A percentile compares a stretch with the other conserved stretches of the same genome.
Evolutionary conservation across 2,113 vertebrate genomes (phyloP).

Genomic region (Protobothrops flavoviridis): DNA sequence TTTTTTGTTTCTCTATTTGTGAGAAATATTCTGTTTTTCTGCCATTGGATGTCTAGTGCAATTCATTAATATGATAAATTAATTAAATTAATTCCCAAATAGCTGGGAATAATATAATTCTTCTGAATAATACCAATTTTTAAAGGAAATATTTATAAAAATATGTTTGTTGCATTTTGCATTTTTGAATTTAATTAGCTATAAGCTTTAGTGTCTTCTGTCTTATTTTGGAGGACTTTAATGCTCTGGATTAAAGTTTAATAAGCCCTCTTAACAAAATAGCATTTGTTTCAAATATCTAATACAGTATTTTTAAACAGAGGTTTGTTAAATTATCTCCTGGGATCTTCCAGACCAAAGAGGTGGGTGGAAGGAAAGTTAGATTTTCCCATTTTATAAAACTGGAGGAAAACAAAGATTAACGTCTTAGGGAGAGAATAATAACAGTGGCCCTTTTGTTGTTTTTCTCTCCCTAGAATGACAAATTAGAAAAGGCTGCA

Average conservation of each 20-base stretch:
- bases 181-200: not conserved
- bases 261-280: not conserved
- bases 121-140: not conserved
- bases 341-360: not conserved
- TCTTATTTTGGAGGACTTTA: not conserved
- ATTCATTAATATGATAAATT: not conserved
- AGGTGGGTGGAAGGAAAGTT: not conserved
- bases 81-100: not conserved
- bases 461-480: not conserved
- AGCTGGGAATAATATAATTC: not conserved
- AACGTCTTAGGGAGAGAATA: not conserved
- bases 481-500: not conserved
- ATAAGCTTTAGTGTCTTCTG: not conserved
- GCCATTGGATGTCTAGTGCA: not conserved
- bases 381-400: not conserved
- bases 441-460: not conserved
- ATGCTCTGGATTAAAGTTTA: not conserved
- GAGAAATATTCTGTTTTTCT: not conserved
- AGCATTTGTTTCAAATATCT: not conserved
- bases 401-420: not conserved
- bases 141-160: not conserved
- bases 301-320: not conserved
- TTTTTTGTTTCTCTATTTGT: not conserved
- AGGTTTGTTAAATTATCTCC: not conserved
- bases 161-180: not conserved